Conservation (phyloP, 2,113 vertebrate species). For the Pelmatolapia mariae region DNA sequence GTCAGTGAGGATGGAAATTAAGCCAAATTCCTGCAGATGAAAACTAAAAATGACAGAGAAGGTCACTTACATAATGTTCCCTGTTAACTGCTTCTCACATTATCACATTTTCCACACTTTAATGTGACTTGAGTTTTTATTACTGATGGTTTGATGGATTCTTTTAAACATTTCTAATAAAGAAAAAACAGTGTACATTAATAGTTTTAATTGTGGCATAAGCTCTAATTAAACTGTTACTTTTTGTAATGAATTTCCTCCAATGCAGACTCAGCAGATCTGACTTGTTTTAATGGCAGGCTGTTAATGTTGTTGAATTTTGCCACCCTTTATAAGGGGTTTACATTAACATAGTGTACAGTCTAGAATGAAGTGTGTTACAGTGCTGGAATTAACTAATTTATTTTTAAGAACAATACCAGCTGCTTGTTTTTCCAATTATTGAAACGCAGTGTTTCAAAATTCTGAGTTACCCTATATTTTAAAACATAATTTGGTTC, state of each 20-base stretch:
- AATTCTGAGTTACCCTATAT: neutral
- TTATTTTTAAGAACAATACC: neutral
- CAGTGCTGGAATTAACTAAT: neutral
- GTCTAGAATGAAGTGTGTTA: neutral
- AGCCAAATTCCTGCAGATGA: neutral
- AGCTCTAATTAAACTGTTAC: neutral
- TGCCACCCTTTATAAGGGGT: neutral
- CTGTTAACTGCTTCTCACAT: neutral
- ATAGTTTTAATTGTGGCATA: neutral
- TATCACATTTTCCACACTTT: neutral
- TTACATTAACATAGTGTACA: neutral
- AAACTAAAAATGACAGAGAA: constrained; percentile 16
- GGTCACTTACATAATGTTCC: neutral
- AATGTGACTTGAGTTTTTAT: neutral
- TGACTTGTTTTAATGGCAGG: neutral
- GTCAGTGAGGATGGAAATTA: neutral
- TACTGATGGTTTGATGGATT: neutral
- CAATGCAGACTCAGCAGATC: neutral
- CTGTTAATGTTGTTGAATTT: neutral
- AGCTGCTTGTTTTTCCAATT: neutral
- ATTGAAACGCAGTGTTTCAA: neutral
- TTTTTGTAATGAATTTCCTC: neutral
- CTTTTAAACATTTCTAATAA: neutral
- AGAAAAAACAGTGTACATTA: neutral
- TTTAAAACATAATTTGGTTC: neutral